Base-by-base conservation (phyloP, 2,888 invertebrate species). In the Diplazon laetatorius region DNA sequence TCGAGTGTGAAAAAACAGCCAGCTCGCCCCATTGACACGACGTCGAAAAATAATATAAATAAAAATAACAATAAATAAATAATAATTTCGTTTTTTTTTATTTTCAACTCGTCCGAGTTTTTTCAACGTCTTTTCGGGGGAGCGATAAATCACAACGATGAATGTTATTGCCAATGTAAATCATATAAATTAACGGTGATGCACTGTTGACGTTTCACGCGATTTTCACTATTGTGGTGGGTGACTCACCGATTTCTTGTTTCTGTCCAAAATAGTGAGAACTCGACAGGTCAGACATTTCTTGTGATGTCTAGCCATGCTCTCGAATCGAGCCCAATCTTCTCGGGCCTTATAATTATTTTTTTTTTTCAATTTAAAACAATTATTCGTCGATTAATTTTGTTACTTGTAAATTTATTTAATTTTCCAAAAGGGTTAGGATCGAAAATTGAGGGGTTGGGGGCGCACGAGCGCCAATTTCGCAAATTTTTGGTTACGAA, bases 181-280 rank as follows among this genome's bases (percentile, higher is more conserved):
- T 16, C 18, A 48, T 8, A 37, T 30, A 44, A 37, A 22, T 65
- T 57, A 63, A 22, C 14, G 46, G 14, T 22, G 57, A 39, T 6
- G 18, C 25, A 46, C 22, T 63, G 30, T 59, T 22, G 25, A 25
- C 57, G 16, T 20, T 35, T 39, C 12, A 9, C 6, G 30, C 9
- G 16, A 35, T 18, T 16, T n/a, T 30, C 44, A 57, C 30, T 25
- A 62, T 46, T 65, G 65, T 50, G 65, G 44, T 16, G 20, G n/a
- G n/a, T n/a, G 22, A 78, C 84, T 86, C 50, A 87, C 87, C 76
- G 85, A 82, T 83, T 84, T 83, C 75, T 82, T 84, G 63, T 82
- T 83, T 63, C 66, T 83, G 1, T 83, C 80, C 9, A 85, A 63
- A 6, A 83, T 37, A 42, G 80, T 66, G 18, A 72, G 70, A 63